These are phyloP conservation scores for Dromas ardeola DNA, from an alignment of 2,113 vertebrate genomes.

Conservation along the genomic window DNA sequence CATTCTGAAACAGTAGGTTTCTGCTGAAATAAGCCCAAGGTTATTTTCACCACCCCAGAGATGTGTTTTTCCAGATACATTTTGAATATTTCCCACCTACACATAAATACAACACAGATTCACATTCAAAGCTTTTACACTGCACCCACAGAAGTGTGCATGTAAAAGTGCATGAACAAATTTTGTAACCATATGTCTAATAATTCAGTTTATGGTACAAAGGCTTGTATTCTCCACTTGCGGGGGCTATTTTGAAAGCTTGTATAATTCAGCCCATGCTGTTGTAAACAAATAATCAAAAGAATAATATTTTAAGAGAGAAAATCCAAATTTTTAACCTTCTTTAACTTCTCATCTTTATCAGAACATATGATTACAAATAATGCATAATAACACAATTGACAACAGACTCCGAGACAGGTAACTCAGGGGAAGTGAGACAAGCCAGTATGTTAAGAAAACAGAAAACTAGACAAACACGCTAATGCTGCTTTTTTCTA, in stretches of 20 bases:
- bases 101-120: neutral
- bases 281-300: neutral
- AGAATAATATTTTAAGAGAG: neutral
- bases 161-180: neutral
- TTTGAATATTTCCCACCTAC: neutral
- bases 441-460: neutral
- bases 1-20: neutral
- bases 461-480: constrained; percentile 19
- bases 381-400: neutral
- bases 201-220: neutral
- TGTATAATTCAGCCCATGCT: neutral
- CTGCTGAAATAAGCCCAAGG: neutral
- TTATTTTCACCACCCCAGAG: neutral
- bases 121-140: neutral
- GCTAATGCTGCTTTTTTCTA: constrained; percentile 15
- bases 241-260: neutral
- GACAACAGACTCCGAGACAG: neutral
- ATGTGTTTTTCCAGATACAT: neutral
- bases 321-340: neutral
- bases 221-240: neutral
- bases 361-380: neutral
- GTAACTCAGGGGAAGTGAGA: neutral
- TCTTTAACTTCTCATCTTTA: neutral
- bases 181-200: neutral
- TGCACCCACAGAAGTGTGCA: neutral